Evolutionary conservation across 2,113 vertebrate genomes (phyloP).

Genomic region (Peromyscus californicus): DNA sequence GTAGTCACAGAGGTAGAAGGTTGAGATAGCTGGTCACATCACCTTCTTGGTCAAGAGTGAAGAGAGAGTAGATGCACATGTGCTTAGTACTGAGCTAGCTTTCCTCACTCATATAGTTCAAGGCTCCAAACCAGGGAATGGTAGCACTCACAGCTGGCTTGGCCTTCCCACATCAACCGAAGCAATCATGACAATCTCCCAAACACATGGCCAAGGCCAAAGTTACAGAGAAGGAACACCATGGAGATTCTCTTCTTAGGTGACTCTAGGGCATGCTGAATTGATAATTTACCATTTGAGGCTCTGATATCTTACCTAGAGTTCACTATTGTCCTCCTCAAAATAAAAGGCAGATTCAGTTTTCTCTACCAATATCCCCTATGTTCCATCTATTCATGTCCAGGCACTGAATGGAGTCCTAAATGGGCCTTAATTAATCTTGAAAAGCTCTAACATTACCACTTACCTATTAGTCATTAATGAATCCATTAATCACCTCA

Average conservation of each 20-base stretch:
- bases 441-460: background rate
- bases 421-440: background rate
- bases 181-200: background rate
- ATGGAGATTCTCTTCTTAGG: background rate
- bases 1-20: background rate
- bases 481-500: background rate
- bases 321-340: background rate
- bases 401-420: background rate
- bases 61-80: background rate
- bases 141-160: background rate
- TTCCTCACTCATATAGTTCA: background rate
- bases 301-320: background rate
- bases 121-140: background rate
- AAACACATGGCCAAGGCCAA: background rate
- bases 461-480: background rate
- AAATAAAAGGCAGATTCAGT: constrained; percentile 9
- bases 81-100: background rate
- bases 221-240: background rate
- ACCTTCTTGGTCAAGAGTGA: background rate
- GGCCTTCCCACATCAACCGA: background rate
- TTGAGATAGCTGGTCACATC: background rate
- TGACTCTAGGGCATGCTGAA: background rate
- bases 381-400: background rate
- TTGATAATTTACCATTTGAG: background rate
- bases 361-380: background rate